These are phyloP conservation scores for Colinus virginianus DNA, from an alignment of 2,113 vertebrate genomes.

Conservation along the genomic window DNA sequence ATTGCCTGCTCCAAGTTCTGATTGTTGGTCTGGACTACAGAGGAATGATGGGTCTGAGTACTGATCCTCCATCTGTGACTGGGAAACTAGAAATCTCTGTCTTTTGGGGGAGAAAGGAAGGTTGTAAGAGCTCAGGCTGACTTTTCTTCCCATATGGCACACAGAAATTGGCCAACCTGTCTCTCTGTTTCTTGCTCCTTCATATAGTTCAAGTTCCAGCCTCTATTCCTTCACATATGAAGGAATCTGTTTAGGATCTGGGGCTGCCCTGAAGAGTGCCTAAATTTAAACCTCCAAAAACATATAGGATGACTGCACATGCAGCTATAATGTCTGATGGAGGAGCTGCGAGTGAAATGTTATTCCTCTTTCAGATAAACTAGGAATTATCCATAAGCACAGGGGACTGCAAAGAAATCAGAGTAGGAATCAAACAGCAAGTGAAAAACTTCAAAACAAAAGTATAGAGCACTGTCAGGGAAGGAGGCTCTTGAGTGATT, in stretches of 20 bases:
- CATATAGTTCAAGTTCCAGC: not conserved
- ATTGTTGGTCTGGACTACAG: not conserved
- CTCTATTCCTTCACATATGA: not conserved
- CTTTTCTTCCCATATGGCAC: accelerated
- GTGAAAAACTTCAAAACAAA: conserved; percentile 2
- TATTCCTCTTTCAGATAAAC: not conserved
- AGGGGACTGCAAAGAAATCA: not conserved
- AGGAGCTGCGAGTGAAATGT: not conserved
- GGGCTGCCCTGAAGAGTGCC: not conserved
- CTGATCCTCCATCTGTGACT: not conserved
- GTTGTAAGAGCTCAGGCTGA: not conserved
- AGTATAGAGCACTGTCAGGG: not conserved
- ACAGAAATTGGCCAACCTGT: not conserved
- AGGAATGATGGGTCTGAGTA: not conserved
- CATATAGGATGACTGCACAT: not conserved
- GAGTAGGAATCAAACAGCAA: not conserved
- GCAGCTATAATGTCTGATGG: not conserved
- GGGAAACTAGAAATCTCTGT: not conserved
- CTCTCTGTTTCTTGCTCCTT: not conserved
- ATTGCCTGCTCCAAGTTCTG: not conserved
- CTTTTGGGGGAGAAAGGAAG: not conserved
- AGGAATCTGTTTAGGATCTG: not conserved
- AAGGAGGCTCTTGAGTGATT: conserved; percentile 3
- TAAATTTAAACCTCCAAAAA: conserved; percentile 2
- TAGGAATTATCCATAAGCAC: not conserved